These are phyloP conservation scores for Channa argus DNA, from an alignment of 2,113 vertebrate species.

Conservation along the genomic window DNA sequence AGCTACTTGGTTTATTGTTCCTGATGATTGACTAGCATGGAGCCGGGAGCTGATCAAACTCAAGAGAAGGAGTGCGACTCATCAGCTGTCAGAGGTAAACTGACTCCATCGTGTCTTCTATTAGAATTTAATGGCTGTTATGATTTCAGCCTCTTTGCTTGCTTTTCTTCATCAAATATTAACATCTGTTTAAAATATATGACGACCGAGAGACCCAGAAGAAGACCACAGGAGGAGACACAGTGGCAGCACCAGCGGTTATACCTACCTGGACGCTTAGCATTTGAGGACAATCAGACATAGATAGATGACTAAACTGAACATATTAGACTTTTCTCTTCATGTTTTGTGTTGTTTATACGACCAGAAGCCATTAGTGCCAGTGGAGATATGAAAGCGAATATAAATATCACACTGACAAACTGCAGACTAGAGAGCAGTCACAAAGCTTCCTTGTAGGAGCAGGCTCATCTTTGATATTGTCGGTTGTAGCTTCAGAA, in stretches of 20 bases:
- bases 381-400: slow-evolving; percentile 63
- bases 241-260: slow-evolving; percentile 26
- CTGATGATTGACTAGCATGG: slow-evolving; percentile 72
- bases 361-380: slow-evolving; percentile 45
- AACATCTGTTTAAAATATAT: slow-evolving; percentile 51
- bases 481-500: slow-evolving; percentile 50
- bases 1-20: slow-evolving; percentile 77
- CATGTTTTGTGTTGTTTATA: slow-evolving; percentile 34
- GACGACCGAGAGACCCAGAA: slow-evolving; percentile 31
- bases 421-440: slow-evolving; percentile 70
- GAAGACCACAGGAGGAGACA: slow-evolving; percentile 50
- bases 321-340: neutral
- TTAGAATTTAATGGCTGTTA: slow-evolving; percentile 49
- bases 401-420: slow-evolving; percentile 73
- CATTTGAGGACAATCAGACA: neutral
- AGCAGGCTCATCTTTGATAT: slow-evolving; percentile 76
- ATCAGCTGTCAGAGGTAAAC: slow-evolving; percentile 69
- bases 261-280: slow-evolving; percentile 8
- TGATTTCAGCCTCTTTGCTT: slow-evolving; percentile 53
- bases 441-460: slow-evolving; percentile 64
- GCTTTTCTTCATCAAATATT: slow-evolving; percentile 52
- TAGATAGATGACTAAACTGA: no score
- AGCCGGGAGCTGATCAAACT: slow-evolving; percentile 58
- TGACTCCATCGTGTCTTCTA: slow-evolving; percentile 31
- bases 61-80: slow-evolving; percentile 58